Percentiles rank a stretch among this genome's conserved stretches.
phyloP scores from a whole-genome alignment of 2,888 invertebrate species.

The Chymomyza procnemis region DNA sequence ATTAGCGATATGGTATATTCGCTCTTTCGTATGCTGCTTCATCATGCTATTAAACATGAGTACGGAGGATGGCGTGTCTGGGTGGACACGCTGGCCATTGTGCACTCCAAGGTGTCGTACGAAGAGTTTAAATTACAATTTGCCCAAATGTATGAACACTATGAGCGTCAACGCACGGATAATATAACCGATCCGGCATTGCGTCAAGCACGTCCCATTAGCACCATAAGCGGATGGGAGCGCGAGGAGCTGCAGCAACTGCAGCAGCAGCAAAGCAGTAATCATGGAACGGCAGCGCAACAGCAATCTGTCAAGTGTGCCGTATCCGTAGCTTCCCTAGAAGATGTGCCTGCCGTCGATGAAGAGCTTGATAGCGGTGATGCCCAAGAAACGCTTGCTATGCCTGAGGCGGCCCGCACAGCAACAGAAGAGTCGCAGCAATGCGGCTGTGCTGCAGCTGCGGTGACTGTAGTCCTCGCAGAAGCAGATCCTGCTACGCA shows the following conservation, averaged over 20 bases:
- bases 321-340: constrained; percentile 68
- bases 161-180: constrained; percentile 94
- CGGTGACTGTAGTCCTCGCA: too few species aligned
- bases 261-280: constrained; percentile 50
- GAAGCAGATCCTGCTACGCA: constrained; percentile 21
- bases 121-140: constrained; percentile 99
- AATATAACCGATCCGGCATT: constrained; percentile 97
- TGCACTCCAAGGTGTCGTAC: constrained; percentile 99
- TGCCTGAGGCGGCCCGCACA: constrained; percentile 19
- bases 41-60: constrained; percentile 99
- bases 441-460: constrained; percentile 14
- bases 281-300: constrained; percentile 32
- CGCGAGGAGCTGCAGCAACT: constrained; percentile 80
- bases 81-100: constrained; percentile 99
- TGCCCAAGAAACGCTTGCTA: constrained; percentile 39
- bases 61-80: constrained; percentile 99
- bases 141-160: constrained; percentile 97
- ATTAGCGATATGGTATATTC: constrained; percentile 99
- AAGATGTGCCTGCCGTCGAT: constrained; percentile 67
- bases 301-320: constrained; percentile 41
- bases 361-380: constrained; percentile 54
- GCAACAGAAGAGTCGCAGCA: not conserved
- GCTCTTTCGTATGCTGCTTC: constrained; percentile 96
- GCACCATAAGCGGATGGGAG: constrained; percentile 97
- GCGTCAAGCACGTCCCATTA: constrained; percentile 94